Evolutionary conservation across 2,113 vertebrate genomes (phyloP).

Genomic region (Megaceryle maxima): DNA sequence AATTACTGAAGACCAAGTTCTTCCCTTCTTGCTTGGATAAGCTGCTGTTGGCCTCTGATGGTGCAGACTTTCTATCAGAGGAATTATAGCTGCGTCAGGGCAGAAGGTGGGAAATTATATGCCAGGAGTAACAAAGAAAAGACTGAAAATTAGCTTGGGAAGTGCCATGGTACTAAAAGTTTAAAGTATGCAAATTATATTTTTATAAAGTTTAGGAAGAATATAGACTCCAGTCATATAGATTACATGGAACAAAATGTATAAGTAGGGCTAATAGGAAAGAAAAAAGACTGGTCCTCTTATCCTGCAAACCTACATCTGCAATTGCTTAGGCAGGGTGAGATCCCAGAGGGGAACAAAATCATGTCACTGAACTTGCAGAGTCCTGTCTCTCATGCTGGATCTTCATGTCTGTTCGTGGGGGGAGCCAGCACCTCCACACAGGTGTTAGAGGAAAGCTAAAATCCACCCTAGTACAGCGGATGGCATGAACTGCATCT

Average conservation of each 20-base stretch:
- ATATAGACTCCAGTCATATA: background rate
- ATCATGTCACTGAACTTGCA: background rate
- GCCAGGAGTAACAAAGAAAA: background rate
- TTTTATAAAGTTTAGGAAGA: constrained; percentile 15
- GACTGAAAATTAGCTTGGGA: constrained; percentile 23
- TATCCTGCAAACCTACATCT: background rate
- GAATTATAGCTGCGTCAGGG: constrained; percentile 26
- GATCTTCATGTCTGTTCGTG: background rate
- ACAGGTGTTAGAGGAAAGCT: background rate
- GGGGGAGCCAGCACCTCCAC: background rate
- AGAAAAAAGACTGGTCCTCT: background rate
- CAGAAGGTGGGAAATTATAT: constrained; percentile 37
- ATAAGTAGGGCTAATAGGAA: background rate
- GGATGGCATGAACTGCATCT: background rate
- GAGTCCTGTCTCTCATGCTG: background rate
- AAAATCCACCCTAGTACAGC: background rate
- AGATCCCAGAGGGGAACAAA: background rate
- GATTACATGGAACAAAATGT: background rate
- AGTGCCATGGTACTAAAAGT: background rate
- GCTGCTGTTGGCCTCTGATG: background rate
- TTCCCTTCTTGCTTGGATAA: background rate
- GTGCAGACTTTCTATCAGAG: background rate
- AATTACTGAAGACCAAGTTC: background rate
- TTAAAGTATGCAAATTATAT: background rate
- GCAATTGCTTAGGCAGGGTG: background rate